These are phyloP conservation scores for Gymnosoma rotundatum DNA, from an alignment of 2,888 invertebrate genomes.

Conservation along the genomic window DNA sequence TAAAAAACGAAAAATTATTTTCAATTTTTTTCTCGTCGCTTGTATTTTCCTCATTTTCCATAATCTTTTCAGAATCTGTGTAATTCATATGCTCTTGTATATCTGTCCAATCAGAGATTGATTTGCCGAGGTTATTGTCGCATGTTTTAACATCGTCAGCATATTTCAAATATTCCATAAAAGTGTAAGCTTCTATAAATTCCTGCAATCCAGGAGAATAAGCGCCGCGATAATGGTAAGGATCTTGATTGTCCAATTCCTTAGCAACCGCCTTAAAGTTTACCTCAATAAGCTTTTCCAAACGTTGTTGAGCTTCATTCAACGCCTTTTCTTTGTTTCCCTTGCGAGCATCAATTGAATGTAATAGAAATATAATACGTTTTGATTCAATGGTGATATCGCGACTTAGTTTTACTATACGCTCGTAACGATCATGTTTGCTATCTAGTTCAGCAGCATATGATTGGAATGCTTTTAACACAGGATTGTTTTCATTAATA, in stretches of 20 bases:
- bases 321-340: conserved; percentile 84
- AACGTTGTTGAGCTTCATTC: conserved; percentile 86
- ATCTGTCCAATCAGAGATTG: conserved; percentile 85
- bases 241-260: conserved; percentile 88
- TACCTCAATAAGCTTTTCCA: conserved; percentile 84
- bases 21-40: conserved; percentile 46
- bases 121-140: conserved; percentile 77
- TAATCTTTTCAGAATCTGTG: conserved; percentile 38
- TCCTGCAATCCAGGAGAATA: conserved; percentile 88
- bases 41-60: not conserved
- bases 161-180: conserved; percentile 85
- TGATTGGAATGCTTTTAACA: conserved; percentile 83
- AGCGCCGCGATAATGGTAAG: conserved; percentile 86
- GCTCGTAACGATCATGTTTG: conserved; percentile 92
- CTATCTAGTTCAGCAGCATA: conserved; percentile 87
- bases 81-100: conserved; percentile 84
- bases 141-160: conserved; percentile 77
- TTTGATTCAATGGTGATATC: conserved; percentile 96
- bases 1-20: conserved; percentile 73
- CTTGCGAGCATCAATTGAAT: conserved; percentile 86
- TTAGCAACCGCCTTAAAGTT: conserved; percentile 87
- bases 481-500: conserved; percentile 77
- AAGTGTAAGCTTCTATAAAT: conserved; percentile 92
- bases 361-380: conserved; percentile 92
- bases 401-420: conserved; percentile 90